These are phyloP conservation scores for Dicerorhinus sumatrensis DNA, from an alignment of 2,113 vertebrate genomes.

Conservation along the genomic window DNA sequence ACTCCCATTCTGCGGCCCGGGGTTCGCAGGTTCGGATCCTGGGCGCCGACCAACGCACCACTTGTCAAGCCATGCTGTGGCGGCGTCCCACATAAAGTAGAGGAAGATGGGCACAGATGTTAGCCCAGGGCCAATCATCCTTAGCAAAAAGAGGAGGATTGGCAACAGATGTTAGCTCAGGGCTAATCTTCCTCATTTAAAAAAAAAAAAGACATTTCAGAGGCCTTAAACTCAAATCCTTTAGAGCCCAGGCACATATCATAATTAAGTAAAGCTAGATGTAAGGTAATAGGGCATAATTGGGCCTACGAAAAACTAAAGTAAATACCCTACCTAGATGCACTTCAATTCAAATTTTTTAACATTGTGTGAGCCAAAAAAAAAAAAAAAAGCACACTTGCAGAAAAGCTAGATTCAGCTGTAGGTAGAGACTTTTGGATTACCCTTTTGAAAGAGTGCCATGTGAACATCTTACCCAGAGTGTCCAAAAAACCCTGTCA, in stretches of 20 bases:
- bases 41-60: no score
- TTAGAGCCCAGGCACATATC: not conserved
- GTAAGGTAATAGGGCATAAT: not conserved
- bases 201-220: not conserved
- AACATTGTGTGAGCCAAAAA: not conserved
- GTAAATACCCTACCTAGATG: not conserved
- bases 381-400: not conserved
- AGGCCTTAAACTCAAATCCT: not conserved
- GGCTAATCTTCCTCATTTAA: no score
- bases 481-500: not conserved
- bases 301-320: not conserved
- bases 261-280: slow-evolving; percentile 3
- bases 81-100: no score
- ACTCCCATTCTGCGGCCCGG: no score
- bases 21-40: no score
- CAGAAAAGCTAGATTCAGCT: not conserved
- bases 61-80: no score
- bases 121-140: no score
- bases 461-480: not conserved
- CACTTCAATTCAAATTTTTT: not conserved
- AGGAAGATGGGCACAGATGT: no score
- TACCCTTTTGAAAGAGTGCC: not conserved
- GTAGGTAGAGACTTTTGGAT: not conserved
- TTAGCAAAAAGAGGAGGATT: no score
- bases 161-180: no score